Base-by-base conservation (phyloP, 2,888 invertebrate genomes). In the Omphaloscelis lunosa region DNA sequence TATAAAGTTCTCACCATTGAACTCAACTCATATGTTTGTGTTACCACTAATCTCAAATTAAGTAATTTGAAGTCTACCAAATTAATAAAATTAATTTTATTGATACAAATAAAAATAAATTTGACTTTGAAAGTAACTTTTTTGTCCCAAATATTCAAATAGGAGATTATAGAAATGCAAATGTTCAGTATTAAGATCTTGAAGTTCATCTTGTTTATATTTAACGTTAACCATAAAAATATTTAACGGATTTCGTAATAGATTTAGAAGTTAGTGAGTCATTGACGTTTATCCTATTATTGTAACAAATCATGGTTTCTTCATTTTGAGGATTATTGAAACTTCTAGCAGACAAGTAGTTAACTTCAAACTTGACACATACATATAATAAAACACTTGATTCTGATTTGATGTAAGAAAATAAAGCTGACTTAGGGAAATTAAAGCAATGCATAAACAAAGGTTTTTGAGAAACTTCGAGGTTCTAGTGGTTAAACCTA, bases 261-360 rank as follows among this genome's bases (percentile, higher is more conserved):
- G 84, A 83, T 88, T 79, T 77, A n/a, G 67, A 79, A 80, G 72
- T 80, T 71, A 67, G 65, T 74, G 63, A 82, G 51, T 68, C 73
- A 80, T 66, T 78, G 85, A 83, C 87, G 74, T 82, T 86, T 72
- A 88, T 88, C 88, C 86, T 88, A 88, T 86, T 88, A 88, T 72
- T 82, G 79, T 82, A 77, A 86, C 80, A 88, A 83, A 88, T 86
- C 85, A 88, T 76, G 76, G 72, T 75, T 65, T 83, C 56, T 75
- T 61, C 9, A 73, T 70, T 71, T 56, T 45, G 58, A 51, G 62
- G 70, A 77, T 74, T 85, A 82, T 82, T 82, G n/a, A 77, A 72
- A 75, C 23, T 67, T 70, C 20, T n/a, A n/a, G n/a, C n/a, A 34
- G 53, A 53, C n/a, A 9, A 27, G 67, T 77, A 73, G 77, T 82